A percentile compares a stretch with the other conserved stretches of the same genome.
phyloP scores from a whole-genome alignment of 2,113 vertebrate species.

The Narcine bancroftii region DNA sequence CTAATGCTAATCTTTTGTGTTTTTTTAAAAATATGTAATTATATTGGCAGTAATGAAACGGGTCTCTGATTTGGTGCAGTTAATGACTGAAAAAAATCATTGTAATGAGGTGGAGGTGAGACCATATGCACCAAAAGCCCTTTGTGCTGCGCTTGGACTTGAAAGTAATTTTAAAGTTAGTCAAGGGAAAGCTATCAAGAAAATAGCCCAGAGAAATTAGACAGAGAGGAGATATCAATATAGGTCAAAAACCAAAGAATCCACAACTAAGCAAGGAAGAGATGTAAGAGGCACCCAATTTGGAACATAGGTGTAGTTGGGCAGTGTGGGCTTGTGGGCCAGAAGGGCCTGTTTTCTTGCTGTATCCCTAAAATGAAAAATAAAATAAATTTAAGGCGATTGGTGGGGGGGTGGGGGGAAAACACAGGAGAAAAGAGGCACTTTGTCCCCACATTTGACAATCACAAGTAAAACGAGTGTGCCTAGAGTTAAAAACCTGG shows the following conservation, averaged over 20 bases:
- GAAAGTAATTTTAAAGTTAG: constrained; percentile 1
- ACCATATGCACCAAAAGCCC: neutral
- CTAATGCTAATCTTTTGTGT: neutral
- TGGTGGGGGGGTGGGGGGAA: too few species aligned
- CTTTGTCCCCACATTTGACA: neutral
- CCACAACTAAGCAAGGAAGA: neutral
- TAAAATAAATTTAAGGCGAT: neutral
- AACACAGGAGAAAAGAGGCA: neutral
- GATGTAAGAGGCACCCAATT: too few species aligned
- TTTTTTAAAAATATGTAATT: neutral
- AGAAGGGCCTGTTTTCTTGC: too few species aligned
- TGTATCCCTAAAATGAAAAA: too few species aligned
- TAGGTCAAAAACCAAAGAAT: neutral
- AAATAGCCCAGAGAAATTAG: neutral
- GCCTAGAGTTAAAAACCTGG: neutral
- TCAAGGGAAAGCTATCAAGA: neutral
- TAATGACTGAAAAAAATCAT: neutral
- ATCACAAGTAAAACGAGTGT: neutral
- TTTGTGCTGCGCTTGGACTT: neutral
- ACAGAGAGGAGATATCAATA: neutral
- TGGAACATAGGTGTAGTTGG: too few species aligned
- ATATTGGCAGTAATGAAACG: neutral
- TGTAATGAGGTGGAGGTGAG: neutral
- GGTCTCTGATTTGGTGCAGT: neutral
- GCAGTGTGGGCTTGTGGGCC: too few species aligned